Evolutionary conservation across 1,140 invertebrate genomes (phyloP).

Genomic region (Trichoplusia ni): DNA sequence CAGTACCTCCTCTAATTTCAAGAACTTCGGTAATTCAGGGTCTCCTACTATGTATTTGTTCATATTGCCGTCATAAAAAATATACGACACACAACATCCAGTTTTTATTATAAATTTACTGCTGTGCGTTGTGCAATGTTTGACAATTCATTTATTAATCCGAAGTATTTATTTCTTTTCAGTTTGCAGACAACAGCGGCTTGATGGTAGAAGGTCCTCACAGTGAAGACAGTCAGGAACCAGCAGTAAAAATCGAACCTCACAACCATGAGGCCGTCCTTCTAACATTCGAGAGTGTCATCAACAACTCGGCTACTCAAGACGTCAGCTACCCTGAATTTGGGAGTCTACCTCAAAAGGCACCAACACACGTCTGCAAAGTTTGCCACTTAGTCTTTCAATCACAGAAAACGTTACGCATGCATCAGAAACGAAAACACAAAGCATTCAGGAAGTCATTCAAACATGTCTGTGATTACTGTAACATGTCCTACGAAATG

Average conservation of each 20-base stretch:
- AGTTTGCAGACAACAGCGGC: slow-evolving; percentile 64
- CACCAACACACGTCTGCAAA: slow-evolving; percentile 59
- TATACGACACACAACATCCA: no score
- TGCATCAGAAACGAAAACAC: slow-evolving; percentile 72
- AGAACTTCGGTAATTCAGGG: no score
- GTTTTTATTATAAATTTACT: no score
- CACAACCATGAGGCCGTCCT: slow-evolving; percentile 61
- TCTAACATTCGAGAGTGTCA: slow-evolving; percentile 67
- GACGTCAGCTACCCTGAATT: no score
- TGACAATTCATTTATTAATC: no score
- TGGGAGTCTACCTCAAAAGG: slow-evolving; percentile 26
- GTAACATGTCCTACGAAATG: slow-evolving; percentile 68
- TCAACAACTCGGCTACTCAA: slow-evolving; percentile 47
- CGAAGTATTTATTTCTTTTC: slow-evolving; percentile 46
- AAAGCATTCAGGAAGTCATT: slow-evolving; percentile 62
- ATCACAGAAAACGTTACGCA: slow-evolving; percentile 59
- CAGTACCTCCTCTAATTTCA: no score
- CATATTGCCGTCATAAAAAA: no score
- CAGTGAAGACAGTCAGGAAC: slow-evolving; percentile 65
- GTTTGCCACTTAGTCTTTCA: slow-evolving; percentile 74
- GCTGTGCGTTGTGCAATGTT: no score
- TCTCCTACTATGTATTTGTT: no score
- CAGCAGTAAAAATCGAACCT: slow-evolving; percentile 60
- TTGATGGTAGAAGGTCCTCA: slow-evolving; percentile 59
- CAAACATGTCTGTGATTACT: slow-evolving; percentile 67